Conservation (phyloP, 2,113 vertebrate genomes). For the Oxyura jamaicensis region DNA sequence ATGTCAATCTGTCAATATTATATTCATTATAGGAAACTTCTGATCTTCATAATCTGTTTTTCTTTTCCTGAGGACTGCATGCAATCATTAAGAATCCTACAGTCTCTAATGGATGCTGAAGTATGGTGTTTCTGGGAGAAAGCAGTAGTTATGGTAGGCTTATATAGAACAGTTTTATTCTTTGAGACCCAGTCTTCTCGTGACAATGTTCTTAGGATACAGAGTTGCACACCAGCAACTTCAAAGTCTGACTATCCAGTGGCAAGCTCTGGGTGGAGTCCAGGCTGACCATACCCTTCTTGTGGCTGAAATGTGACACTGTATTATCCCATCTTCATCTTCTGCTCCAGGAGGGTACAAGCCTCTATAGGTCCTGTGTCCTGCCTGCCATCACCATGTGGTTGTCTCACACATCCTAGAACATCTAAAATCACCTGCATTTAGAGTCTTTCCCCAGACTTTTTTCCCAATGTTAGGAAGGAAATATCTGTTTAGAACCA, state of each 20-base stretch:
- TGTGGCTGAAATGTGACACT: neutral
- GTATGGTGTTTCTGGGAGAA: neutral
- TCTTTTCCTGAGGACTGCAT: neutral
- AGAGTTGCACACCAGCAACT: neutral
- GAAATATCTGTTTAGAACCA: neutral
- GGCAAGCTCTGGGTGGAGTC: neutral
- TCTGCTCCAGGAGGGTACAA: neutral
- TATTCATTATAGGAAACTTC: neutral
- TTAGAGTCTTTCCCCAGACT: neutral
- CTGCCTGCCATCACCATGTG: neutral
- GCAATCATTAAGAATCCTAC: neutral
- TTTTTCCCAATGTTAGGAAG: neutral
- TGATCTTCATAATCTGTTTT: neutral
- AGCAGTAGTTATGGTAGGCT: neutral
- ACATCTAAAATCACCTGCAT: neutral
- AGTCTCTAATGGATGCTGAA: neutral
- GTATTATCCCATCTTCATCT: neutral
- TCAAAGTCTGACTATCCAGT: neutral
- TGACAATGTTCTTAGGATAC: neutral
- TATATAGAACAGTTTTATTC: neutral
- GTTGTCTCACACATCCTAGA: neutral
- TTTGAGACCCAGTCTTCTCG: neutral
- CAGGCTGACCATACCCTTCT: neutral
- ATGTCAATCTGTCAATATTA: neutral
- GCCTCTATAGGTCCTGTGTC: neutral